Evolutionary conservation across 2,888 invertebrate species (phyloP).

Genomic region (Yponomeuta malinellus): DNA sequence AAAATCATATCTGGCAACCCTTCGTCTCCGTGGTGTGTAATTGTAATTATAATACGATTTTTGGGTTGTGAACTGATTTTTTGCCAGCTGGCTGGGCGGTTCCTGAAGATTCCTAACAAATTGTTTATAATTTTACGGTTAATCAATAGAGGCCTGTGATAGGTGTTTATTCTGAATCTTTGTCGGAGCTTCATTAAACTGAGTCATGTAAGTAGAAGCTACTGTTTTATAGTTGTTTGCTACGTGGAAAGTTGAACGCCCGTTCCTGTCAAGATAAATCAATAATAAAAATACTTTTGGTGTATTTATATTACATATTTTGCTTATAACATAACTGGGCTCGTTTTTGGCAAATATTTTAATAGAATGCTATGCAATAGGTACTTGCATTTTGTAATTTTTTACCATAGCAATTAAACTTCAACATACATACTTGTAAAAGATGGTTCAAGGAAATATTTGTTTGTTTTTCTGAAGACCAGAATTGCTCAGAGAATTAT

Average conservation of each 20-base stretch:
- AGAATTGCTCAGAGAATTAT: background rate
- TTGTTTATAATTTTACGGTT: slow-evolving; percentile 27
- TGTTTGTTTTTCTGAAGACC: background rate
- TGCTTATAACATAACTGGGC: background rate
- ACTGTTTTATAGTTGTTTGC: background rate
- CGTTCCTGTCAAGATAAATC: slow-evolving; percentile 6
- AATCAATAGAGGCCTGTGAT: background rate
- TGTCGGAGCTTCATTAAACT: background rate
- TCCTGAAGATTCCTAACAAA: slow-evolving; percentile 45
- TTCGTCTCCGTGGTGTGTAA: no score
- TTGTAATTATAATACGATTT: no score
- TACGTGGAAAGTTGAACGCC: slow-evolving; percentile 12
- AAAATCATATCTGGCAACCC: no score
- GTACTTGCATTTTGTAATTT: background rate
- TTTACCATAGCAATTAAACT: no score
- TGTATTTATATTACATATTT: background rate
- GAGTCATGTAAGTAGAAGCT: slow-evolving; percentile 4
- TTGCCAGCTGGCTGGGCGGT: slow-evolving; percentile 72
- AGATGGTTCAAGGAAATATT: background rate
- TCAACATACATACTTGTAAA: background rate
- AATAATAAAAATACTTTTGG: background rate
- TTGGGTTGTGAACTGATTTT: slow-evolving; percentile 20
- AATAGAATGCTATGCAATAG: background rate
- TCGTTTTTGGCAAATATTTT: background rate
- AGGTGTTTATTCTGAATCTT: background rate